Evolutionary conservation across 2,888 invertebrate species (phyloP).

Genomic region (Strigamia maritima): DNA sequence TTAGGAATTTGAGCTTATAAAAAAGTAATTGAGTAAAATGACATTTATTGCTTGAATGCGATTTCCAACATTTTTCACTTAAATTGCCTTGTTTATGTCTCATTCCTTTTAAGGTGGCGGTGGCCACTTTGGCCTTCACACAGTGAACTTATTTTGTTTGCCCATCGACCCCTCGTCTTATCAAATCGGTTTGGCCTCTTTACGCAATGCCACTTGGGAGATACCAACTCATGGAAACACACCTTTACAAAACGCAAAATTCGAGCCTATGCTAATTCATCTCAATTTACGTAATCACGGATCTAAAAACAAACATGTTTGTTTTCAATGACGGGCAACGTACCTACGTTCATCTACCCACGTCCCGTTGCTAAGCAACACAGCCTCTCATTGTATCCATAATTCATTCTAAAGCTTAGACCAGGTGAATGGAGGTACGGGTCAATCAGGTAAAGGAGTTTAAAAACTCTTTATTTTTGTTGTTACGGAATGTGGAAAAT

Average conservation of each 20-base stretch:
- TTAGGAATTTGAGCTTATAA: no score
- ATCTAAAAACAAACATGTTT: constrained; percentile 7
- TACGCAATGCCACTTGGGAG: constrained; percentile 29
- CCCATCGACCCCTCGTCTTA: constrained; percentile 34
- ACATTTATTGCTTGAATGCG: background rate
- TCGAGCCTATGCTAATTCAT: background rate
- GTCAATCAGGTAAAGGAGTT: constrained; percentile 12
- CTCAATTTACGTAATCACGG: background rate
- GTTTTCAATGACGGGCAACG: background rate
- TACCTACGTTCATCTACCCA: background rate
- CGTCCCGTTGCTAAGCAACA: background rate
- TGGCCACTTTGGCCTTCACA: constrained; percentile 25
- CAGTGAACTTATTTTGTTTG: constrained; percentile 31
- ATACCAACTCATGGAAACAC: constrained; percentile 1
- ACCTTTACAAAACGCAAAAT: background rate
- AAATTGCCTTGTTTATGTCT: constrained; percentile 1
- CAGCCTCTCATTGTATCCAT: background rate
- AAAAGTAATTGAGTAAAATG: no score
- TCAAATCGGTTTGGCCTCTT: constrained; percentile 34
- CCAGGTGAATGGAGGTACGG: constrained; percentile 21
- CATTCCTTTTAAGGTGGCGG: constrained; percentile 13
- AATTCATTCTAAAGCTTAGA: background rate
- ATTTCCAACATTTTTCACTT: background rate
- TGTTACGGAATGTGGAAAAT: background rate
- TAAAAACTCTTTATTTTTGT: background rate